Base-by-base conservation (phyloP, 2,113 vertebrate species). In the Elephantulus edwardii region DNA sequence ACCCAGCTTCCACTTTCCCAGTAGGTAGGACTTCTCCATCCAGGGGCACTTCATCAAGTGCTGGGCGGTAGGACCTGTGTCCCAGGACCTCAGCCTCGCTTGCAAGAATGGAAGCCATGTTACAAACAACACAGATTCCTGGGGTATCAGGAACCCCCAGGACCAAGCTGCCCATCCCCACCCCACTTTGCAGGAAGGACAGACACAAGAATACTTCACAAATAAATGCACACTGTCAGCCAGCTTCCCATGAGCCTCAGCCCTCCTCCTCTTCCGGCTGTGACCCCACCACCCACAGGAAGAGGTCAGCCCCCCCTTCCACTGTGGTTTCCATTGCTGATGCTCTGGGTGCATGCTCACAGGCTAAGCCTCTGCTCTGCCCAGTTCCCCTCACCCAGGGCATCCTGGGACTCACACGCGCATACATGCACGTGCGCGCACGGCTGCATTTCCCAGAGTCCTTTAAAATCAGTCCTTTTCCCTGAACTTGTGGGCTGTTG, bases 1-100 rank as follows among this genome's bases (percentile, higher is more conserved):
- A 35, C n/a, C 3, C n/a, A 24, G 30, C n/a, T 24, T 40, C 22
- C 26, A 30, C 8, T 2, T 10, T 13, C 7, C 17, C 3, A 0
- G 35, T 8, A 60, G 4, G 30, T 44, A 26, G 62, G 56, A 20
- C 33, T 6, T 74, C 38, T 30, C 54, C 24, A 28, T 12, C 58
- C 11, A 13, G 79, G 40, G 72, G 19, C 48, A 66, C 2, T 3
- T 7, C 30, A 0, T 4, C 64, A 24, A 5, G 46, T 5, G 56
- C 60, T n/a, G 12, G 75, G 35, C 12, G 12, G 1, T 22, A 56
- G 46, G 46, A 42, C 12, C 11, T 10, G 12, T 24, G 1, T 40
- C 12, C 44, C 6, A 48, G 68, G 76, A 54, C 9, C 60, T 33
- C 0, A 1, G 22, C 70, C 64, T 13, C 0, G 6, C 44, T 83